A percentile compares a stretch with the other conserved stretches of the same genome.
Conservation (phyloP, 2,113 vertebrate species). For the Leptocoma aspasia region DNA sequence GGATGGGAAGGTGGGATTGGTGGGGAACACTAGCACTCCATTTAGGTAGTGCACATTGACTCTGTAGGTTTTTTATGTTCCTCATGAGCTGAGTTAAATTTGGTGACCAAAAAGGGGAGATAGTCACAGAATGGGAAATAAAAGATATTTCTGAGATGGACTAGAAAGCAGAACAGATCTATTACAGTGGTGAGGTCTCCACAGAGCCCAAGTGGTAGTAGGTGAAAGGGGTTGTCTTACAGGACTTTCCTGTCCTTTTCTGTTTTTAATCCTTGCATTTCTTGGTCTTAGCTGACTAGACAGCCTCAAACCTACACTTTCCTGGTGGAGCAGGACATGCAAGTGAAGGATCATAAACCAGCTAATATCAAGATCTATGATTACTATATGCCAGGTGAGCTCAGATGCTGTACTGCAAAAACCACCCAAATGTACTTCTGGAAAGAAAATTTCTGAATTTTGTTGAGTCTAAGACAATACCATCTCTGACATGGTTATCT, state of each 20-base stretch:
- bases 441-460: neutral
- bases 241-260: neutral
- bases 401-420: neutral
- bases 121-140: neutral
- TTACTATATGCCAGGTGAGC: constrained; percentile 83
- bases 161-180: neutral
- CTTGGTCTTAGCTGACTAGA: constrained; percentile 41
- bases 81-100: neutral
- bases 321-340: constrained; percentile 44
- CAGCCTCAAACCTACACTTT: constrained; percentile 34
- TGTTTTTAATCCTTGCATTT: neutral
- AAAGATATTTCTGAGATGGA: neutral
- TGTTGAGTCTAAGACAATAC: neutral
- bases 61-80: neutral
- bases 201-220: neutral
- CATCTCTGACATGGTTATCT: neutral
- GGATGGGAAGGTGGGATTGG: neutral
- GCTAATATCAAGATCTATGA: constrained; percentile 80
- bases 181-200: neutral
- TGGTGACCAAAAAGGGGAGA: neutral
- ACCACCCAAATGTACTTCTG: neutral
- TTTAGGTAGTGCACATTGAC: neutral
- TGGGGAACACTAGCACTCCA: neutral
- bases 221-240: neutral
- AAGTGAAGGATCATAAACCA: constrained; percentile 74